phyloP scores from a whole-genome alignment of 2,797 vertebrate species.

The Luscinia luscinia region DNA sequence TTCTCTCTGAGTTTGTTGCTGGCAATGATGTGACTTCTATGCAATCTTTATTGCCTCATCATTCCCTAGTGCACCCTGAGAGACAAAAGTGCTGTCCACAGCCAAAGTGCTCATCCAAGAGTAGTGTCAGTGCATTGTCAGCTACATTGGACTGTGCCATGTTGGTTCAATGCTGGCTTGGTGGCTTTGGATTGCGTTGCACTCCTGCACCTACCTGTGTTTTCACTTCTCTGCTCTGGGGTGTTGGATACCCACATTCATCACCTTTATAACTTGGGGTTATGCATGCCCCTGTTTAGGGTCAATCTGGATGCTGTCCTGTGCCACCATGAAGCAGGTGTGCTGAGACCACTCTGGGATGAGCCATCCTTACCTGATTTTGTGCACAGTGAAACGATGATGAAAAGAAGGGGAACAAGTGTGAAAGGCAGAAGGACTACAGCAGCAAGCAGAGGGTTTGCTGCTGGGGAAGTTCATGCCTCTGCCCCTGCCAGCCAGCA shows the following conservation, averaged over 20 bases:
- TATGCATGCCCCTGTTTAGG: not conserved
- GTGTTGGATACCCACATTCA: not conserved
- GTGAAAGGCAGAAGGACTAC: not conserved
- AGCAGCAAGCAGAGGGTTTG: not conserved
- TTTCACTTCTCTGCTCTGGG: not conserved
- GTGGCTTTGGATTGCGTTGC: not conserved
- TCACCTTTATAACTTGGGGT: not conserved
- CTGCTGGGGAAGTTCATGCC: not conserved
- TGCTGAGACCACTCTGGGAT: not conserved
- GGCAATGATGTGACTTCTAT: not conserved
- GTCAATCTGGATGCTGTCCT: not conserved
- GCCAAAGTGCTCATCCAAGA: not conserved
- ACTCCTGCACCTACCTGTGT: not conserved
- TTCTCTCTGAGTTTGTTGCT: not conserved
- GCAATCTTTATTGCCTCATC: not conserved
- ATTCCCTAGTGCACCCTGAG: not conserved
- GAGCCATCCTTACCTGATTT: not conserved
- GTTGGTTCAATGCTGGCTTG: rapidly evolving
- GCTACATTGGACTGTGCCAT: not conserved
- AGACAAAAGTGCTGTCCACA: not conserved
- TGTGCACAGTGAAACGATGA: not conserved
- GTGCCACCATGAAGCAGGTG: rapidly evolving
- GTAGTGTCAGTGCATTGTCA: not conserved
- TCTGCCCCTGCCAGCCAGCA: not conserved
- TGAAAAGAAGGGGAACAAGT: not conserved